Evolutionary conservation across 1,140 invertebrate species (phyloP), one percentile per base, ranked within the genome.

Genomic region (Trypoxylus dichotomus): DNA sequence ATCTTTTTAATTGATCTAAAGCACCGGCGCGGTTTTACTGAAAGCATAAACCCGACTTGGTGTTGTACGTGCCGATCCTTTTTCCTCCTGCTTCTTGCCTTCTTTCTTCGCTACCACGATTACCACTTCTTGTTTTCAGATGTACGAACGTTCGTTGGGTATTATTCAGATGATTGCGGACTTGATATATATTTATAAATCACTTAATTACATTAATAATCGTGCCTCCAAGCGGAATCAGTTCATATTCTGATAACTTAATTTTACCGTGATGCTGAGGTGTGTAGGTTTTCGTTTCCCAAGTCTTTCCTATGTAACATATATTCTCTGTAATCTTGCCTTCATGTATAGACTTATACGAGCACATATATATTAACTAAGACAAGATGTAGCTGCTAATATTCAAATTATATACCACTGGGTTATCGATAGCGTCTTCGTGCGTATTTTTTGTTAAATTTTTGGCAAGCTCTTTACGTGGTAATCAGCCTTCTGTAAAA

Each of bases 1-100:
- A 73, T 73, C 71, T 73, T 73, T 73, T 73, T 73, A 73, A 73
- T 73, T 73, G 71, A 73, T 73, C 71, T 73, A 73, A 73, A 73
- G 71, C 71, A 37, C 71, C 71, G 71, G 37, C 71, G 25, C 21
- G 71, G 25, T 37, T 42, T 8, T 21, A 32, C 25, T 41, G 29
- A 73, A 73, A 41, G 71, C 21, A 41, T 37, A 73, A 11, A 73
- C n/a, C 8, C 60, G 60, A 63, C 10, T 19, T 24, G 60, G 6
- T 19, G 47, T 25, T 63, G 21, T 11, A 63, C 60, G 60, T 27
- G 19, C 60, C 60, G 21, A 63, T 63, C n/a, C n/a, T 27, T 63
- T 19, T 24, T 27, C 21, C 10, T 11, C 19, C 60, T 11, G 60
- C 10, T 63, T 19, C 5, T 37, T 37, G 15, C 71, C 25, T 27